A percentile compares a stretch with the other conserved stretches of the same genome.
Evolutionary conservation across 2,888 invertebrate genomes (phyloP).

Genomic region (Augochlorella aurata): DNA sequence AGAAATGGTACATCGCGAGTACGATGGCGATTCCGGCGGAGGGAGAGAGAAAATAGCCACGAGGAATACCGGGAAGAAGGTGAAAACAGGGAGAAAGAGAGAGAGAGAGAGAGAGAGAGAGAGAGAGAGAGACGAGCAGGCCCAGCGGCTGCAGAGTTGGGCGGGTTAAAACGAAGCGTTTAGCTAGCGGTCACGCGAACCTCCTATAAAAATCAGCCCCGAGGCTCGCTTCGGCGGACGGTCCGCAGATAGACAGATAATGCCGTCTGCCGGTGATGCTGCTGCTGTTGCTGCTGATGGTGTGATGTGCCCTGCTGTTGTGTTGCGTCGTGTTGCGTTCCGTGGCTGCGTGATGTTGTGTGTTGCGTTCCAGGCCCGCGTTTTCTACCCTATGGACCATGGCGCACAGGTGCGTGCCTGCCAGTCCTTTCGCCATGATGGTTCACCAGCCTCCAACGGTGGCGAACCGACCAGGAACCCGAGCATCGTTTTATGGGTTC

Average conservation of each 20-base stretch:
- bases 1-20: conserved; percentile 9
- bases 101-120: conserved; percentile 32
- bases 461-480: conserved; percentile 14
- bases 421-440: conserved; percentile 50
- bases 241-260: conserved; percentile 69
- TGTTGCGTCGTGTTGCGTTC: conserved; percentile 19
- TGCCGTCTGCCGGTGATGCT: conserved; percentile 44
- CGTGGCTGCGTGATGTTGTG: conserved; percentile 22
- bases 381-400: conserved; percentile 47
- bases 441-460: conserved; percentile 39
- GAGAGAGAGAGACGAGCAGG: conserved; percentile 12
- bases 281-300: not conserved
- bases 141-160: conserved; percentile 35
- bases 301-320: not conserved
- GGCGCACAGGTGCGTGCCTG: conserved; percentile 70
- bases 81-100: conserved; percentile 48
- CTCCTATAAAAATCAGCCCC: conserved; percentile 74
- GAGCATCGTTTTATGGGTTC: conserved; percentile 62
- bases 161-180: conserved; percentile 76
- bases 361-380: conserved; percentile 6
- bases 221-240: conserved; percentile 56
- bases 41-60: conserved; percentile 1
- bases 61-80: conserved; percentile 32
- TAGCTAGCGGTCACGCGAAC: conserved; percentile 78
- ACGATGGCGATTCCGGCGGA: not conserved